Percentiles rank a stretch among this genome's conserved stretches.
Conservation (phyloP, 2,888 invertebrate genomes). For the Cheilosia vernalis region DNA sequence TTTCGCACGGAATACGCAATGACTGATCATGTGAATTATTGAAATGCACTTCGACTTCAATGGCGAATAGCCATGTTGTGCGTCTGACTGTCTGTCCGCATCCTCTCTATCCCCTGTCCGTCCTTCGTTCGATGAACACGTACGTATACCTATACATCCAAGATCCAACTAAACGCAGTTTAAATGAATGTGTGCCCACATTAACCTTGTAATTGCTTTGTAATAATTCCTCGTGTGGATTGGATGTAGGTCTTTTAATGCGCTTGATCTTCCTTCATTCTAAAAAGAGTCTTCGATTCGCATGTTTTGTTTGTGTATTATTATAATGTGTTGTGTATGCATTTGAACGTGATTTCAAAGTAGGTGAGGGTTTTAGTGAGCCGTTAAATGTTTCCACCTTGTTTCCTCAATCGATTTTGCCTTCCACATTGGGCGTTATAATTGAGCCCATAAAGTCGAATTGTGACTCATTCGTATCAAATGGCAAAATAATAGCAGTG, state of each 20-base stretch:
- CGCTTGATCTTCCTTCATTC: slow-evolving; percentile 50
- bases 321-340: not conserved
- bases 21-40: slow-evolving; percentile 68
- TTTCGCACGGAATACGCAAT: slow-evolving; percentile 51
- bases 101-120: not conserved
- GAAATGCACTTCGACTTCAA: slow-evolving; percentile 60
- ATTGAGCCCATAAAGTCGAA: slow-evolving; percentile 58
- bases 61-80: slow-evolving; percentile 39
- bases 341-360: slow-evolving; percentile 2
- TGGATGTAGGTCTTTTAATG: slow-evolving; percentile 60
- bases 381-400: slow-evolving; percentile 52
- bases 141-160: too few species aligned
- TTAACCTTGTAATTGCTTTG: slow-evolving; percentile 73
- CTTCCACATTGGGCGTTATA: slow-evolving; percentile 59
- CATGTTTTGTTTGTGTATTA: not conserved
- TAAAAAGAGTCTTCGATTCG: not conserved
- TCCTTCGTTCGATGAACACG: slow-evolving; percentile 6
- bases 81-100: slow-evolving; percentile 11
- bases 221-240: slow-evolving; percentile 65
- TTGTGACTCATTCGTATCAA: slow-evolving; percentile 45
- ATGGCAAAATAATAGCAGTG: not conserved
- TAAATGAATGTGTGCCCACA: slow-evolving; percentile 68
- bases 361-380: slow-evolving; percentile 49
- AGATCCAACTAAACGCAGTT: slow-evolving; percentile 40
- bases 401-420: slow-evolving; percentile 50